Evolutionary conservation across 2,113 vertebrate species (phyloP), one percentile per base, ranked within the genome.

Genomic region (Rana temporaria): DNA sequence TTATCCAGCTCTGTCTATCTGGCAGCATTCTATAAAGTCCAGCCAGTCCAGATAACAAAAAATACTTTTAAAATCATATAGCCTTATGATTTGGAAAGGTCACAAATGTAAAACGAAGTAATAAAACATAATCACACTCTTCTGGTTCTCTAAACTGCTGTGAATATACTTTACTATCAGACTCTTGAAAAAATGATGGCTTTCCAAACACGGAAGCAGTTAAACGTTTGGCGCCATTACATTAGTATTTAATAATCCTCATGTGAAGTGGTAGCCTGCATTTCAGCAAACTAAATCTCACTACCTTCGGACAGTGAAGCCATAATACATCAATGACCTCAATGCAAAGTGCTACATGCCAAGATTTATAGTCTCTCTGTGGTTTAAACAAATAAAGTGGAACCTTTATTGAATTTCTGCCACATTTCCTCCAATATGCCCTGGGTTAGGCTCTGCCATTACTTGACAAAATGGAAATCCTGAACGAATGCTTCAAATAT

Each of bases 311-410:
- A 79, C 64, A 78, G 48, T 55, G 48, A 69, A 42, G 64, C 30
- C 17, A 53, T 24, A 79, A 79, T 79, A 79, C 59, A 79, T 79
- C 53, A 79, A 56, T 79, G 77, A 79, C 77, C 77, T 68, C 77
- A 68, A 68, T 56, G 64, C 53, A 38, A 22, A 79, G 3, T 30
- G 52, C 77, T 57, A 68, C 77, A 57, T 79, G 64, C 19, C 53
- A 68, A 79, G 77, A 79, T 79, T 79, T 68, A 79, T 68, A 59
- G 53, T 53, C 48, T 79, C 65, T 16, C 77, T 79, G 48, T 59
- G 77, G 64, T 79, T 79, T 79, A 79, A 79, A 79, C 53, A 79
- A 79, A 79, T 79, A 68, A 66, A 65, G n/a, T n/a, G 38, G 52
- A 74, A 74, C 52, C 68, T 64, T 73, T 64, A 72, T 72, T 30